A percentile compares a stretch with the other conserved stretches of the same genome.
phyloP scores from a whole-genome alignment of 2,797 vertebrate genomes.

The Chrosomus eos region DNA sequence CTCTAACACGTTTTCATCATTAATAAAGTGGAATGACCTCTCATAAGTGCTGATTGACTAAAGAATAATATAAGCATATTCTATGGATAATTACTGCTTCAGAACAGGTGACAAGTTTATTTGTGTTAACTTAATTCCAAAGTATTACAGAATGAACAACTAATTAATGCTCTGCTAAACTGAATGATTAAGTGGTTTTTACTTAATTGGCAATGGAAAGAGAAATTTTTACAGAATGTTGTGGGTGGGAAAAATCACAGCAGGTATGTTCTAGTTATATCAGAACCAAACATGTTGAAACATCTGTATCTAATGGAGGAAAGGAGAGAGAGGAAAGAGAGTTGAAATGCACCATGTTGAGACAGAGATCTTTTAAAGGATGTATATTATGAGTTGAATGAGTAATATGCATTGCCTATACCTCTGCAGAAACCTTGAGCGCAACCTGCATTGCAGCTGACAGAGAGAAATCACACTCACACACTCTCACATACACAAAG shows the following conservation, averaged over 20 bases:
- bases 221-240: neutral
- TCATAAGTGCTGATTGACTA: neutral
- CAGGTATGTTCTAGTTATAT: neutral
- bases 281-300: neutral
- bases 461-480: conserved; percentile 34
- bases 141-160: neutral
- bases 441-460: conserved; percentile 37
- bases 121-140: neutral
- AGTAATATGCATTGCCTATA: conserved; percentile 29
- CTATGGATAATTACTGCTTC: neutral
- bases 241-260: neutral
- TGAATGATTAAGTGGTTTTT: neutral
- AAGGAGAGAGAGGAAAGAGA: neutral
- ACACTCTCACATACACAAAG: neutral
- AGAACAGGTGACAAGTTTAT: conserved; percentile 3
- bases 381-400: conserved; percentile 42
- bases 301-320: neutral
- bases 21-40: neutral
- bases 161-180: neutral
- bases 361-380: neutral
- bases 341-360: neutral
- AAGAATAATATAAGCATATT: neutral
- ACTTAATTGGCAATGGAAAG: neutral
- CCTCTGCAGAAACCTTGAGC: conserved; percentile 44
- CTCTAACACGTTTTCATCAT: neutral